A percentile compares a stretch with the other conserved stretches of the same genome.
phyloP scores from a whole-genome alignment of 2,888 invertebrate genomes.

The Meganola albula region DNA sequence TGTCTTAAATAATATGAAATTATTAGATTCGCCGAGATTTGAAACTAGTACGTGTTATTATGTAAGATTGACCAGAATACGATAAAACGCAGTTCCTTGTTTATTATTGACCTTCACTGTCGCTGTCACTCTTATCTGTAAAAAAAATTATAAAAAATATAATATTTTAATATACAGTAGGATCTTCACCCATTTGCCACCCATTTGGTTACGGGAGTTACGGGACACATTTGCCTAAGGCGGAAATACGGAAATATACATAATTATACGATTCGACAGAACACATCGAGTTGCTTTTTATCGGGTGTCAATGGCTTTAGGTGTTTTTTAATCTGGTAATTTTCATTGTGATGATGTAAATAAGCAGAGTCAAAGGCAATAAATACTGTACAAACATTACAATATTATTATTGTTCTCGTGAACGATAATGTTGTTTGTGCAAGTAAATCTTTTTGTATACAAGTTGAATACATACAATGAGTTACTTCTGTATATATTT shows the following conservation, averaged over 20 bases:
- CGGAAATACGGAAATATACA: constrained; percentile 28
- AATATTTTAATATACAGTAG: constrained; percentile 16
- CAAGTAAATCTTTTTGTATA: constrained; percentile 13
- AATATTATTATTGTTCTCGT: constrained; percentile 7
- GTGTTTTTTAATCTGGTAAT: too few relatives aligned
- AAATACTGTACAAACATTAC: too few relatives aligned
- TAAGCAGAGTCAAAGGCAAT: too few relatives aligned
- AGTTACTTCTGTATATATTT: constrained; percentile 3
- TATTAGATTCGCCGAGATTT: constrained; percentile 48
- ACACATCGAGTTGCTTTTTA: too few relatives aligned
- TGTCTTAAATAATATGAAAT: constrained; percentile 19
- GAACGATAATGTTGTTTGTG: constrained; percentile 24
- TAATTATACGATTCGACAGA: constrained; percentile 20
- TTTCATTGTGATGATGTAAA: too few relatives aligned
- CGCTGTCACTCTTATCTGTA: constrained; percentile 95
- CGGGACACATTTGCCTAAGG: too few relatives aligned
- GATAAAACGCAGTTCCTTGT: constrained; percentile 57
- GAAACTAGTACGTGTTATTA: constrained; percentile 66
- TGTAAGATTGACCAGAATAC: constrained; percentile 76
- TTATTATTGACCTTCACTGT: constrained; percentile 93
- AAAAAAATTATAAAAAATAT: too few relatives aligned
- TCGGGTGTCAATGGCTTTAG: too few relatives aligned
- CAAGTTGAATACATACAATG: background rate
- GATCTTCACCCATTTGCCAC: too few relatives aligned
- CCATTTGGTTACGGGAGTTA: too few relatives aligned